Evolutionary conservation across 1,140 invertebrate species (phyloP).

Genomic region (Lepidurus apus): DNA sequence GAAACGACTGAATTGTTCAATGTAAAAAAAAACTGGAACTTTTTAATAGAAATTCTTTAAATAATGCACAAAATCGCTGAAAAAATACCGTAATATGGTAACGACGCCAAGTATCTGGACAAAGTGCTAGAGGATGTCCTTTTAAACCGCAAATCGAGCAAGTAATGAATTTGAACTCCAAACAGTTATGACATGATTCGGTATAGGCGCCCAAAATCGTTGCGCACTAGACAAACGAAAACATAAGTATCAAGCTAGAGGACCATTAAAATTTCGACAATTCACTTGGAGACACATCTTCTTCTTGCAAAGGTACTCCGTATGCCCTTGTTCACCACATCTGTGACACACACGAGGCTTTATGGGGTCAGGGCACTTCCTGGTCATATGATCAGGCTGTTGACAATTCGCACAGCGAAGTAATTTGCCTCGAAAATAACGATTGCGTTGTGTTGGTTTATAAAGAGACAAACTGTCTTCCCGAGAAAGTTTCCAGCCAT

Average conservation of each 20-base stretch:
- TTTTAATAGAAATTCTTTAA: background rate
- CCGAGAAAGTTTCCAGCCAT: background rate
- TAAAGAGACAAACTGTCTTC: background rate
- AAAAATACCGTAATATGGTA: conserved; percentile 25
- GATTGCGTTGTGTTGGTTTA: background rate
- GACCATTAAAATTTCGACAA: background rate
- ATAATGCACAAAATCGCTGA: too few species aligned
- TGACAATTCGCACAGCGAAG: conserved; percentile 24
- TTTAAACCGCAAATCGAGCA: conserved; percentile 24
- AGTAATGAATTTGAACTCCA: background rate
- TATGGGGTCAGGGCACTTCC: conserved; percentile 23
- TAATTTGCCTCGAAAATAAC: conserved; percentile 26
- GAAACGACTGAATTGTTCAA: background rate
- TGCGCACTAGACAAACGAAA: conserved; percentile 15
- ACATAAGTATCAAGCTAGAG: background rate
- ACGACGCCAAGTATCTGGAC: conserved; percentile 26
- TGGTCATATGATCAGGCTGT: conserved; percentile 24
- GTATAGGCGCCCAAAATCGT: conserved; percentile 16
- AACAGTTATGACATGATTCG: conserved; percentile 23
- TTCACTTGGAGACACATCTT: conserved; percentile 28
- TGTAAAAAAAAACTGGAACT: background rate
- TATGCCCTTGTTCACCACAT: conserved; percentile 23
- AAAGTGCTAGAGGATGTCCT: conserved; percentile 17
- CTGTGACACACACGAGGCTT: conserved; percentile 15
- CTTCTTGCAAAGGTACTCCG: background rate